Evolutionary conservation across 1,140 invertebrate genomes (phyloP), one percentile per base, ranked within the genome.

Genomic region (Yoshiicerus persimilis): DNA sequence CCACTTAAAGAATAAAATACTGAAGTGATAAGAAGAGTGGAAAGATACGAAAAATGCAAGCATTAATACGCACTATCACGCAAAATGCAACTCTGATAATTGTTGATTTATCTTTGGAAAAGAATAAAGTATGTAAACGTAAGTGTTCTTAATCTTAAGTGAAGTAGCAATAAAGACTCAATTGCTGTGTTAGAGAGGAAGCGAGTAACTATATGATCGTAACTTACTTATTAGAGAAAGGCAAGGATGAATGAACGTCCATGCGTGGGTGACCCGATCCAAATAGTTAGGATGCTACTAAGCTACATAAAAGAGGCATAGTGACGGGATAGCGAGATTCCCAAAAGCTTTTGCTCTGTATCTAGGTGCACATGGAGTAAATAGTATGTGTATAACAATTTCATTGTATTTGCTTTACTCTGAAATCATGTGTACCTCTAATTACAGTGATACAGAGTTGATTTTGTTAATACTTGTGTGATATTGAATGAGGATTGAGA

Each of bases 181-280:
- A 32, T 36, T 30, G 66, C 13, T 66, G 25, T 30, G 16, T 16
- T 70, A 4, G 30, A 70, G 66, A 70, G 66, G 66, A 30, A 30
- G 11, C 27, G 0, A 56, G 47, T n/a, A 70, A 27, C 23, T 27
- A 6, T 13, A 0, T 11, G 2, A 9, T 64, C 64, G 5, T 11
- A 66, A 66, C 16, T 47, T 56, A n/a, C 20, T n/a, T 56, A 56
- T 56, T 56, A 56, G 47, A 56, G 47, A 56, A 56, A 56, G 47
- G 47, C 8, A 56, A 56, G 47, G 47, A 80, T 80, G 75, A 80
- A 80, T 80, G 34, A 38, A 56, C 39, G 83, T 27, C 83, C 83
- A 84, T 84, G 83, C 83, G 83, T 84, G 83, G 83, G 83, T 84
- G 83, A 84, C 38, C 83, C 41, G 83, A 84, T 84, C 83, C 83